Evolutionary conservation across 1,140 invertebrate species (phyloP), one percentile per base, ranked within the genome.

Genomic region (Zaprionus tsacasi): DNA sequence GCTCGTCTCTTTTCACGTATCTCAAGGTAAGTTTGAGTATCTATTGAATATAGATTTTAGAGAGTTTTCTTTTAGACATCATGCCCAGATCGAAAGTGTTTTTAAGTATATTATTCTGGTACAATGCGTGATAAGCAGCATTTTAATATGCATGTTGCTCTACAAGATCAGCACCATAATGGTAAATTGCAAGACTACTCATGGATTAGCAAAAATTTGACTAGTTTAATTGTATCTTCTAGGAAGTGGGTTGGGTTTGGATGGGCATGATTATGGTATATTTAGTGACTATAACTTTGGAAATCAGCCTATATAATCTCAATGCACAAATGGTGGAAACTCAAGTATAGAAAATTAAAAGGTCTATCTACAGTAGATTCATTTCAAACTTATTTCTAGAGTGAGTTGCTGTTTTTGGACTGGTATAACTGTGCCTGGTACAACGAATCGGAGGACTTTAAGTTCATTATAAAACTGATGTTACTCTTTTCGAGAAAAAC

Each of bases 401-500:
- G 88, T 30, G 88, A 91, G 33, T 52, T 81, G 6, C 66, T 91
- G 1, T 79, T 70, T 15, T 4, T 55, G 1, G 86, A 87, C 35
- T 88, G 88, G 81, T 91, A 91, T 15, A 80, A 85, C 45, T 85
- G 88, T 13, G 50, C 25, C 12, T 91, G 88, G 88, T 91, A 85
- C n/a, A 77, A 91, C 7, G 88, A 91, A 45, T 64, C 70, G 0
- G 52, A 58, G 17, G 76, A 91, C 1, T 91, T 91, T 27, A 83
- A 88, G 52, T 78, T 79, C 6, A 79, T 91, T n/a, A 70, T 88
- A 1, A 79, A 83, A 50, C 74, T 88, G 50, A 88, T 91, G 88
- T 11, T 91, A 11, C 40, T 91, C 0, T 88, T 83, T n/a, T 71
- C 78, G 0, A 75, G 68, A 4, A 72, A 70, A 8, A 71, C 61